Conservation (phyloP, 1,140 invertebrate genomes). For the Semibalanus balanoides region DNA sequence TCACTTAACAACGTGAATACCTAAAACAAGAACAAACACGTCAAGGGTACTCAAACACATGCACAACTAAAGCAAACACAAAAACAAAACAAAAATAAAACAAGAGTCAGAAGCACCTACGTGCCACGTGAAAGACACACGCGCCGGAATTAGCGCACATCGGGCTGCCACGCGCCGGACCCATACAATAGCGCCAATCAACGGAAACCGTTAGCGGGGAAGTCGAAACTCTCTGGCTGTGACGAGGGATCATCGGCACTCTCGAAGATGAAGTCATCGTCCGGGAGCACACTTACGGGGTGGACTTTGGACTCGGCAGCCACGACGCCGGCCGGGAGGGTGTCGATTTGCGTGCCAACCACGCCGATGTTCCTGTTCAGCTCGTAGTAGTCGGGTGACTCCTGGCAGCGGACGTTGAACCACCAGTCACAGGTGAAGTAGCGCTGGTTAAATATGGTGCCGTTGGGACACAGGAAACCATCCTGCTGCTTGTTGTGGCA, state of each 20-base stretch:
- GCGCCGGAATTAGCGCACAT: too few relatives aligned
- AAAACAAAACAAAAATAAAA: neutral
- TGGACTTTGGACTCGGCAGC: neutral
- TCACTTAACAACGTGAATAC: neutral
- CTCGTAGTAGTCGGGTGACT: constrained; percentile 23
- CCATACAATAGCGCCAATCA: neutral
- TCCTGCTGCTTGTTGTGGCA: constrained; percentile 24
- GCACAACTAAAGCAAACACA: neutral
- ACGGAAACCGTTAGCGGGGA: neutral
- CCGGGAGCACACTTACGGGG: neutral
- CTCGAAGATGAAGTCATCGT: neutral
- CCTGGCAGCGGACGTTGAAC: constrained; percentile 36
- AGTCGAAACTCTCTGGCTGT: neutral
- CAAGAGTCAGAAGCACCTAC: neutral
- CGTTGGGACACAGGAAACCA: constrained; percentile 39
- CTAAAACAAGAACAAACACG: neutral
- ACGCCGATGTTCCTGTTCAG: constrained; percentile 12
- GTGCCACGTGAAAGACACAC: neutral
- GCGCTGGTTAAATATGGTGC: constrained; percentile 41
- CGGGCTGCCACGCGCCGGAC: neutral
- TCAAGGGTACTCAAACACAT: neutral
- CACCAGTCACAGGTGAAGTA: constrained; percentile 44
- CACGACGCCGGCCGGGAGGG: neutral
- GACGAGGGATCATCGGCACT: neutral
- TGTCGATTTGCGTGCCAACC: neutral